Percentiles rank a stretch among this genome's conserved stretches.
These are phyloP conservation scores for Rapana venosa DNA, from an alignment of 2,888 invertebrate species.

Conservation along the genomic window DNA sequence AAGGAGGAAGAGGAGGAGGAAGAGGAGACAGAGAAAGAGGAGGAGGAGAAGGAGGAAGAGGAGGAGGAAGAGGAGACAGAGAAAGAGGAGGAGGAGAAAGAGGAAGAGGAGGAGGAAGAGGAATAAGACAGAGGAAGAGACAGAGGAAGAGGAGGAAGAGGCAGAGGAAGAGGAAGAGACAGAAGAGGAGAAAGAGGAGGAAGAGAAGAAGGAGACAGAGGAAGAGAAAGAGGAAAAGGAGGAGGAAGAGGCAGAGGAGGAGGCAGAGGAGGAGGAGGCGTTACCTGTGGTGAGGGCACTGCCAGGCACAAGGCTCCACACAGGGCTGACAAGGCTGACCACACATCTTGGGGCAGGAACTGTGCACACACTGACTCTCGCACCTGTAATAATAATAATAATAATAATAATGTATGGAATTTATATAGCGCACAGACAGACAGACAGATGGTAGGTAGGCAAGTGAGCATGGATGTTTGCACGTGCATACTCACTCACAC, in stretches of 20 bases:
- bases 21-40: not conserved
- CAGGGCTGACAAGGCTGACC: conserved; percentile 72
- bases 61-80: not conserved
- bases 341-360: conserved; percentile 68
- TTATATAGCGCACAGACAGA: too few species aligned
- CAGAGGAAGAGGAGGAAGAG: too few species aligned
- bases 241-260: not conserved
- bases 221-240: not conserved
- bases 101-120: not conserved
- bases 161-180: too few species aligned
- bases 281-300: conserved; percentile 65
- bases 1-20: not conserved
- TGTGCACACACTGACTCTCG: conserved; percentile 49
- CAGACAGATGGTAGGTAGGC: too few species aligned
- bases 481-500: too few species aligned
- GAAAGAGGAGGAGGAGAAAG: not conserved
- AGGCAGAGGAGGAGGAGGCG: not conserved
- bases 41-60: not conserved
- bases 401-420: too few species aligned
- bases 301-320: conserved; percentile 75
- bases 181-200: too few species aligned
- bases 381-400: conserved; percentile 25
- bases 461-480: too few species aligned
- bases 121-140: not conserved
- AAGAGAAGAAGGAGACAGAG: not conserved